Evolutionary conservation across 2,113 vertebrate genomes (phyloP), one percentile per base, ranked within the genome.

Genomic region (Nerophis ophidion): DNA sequence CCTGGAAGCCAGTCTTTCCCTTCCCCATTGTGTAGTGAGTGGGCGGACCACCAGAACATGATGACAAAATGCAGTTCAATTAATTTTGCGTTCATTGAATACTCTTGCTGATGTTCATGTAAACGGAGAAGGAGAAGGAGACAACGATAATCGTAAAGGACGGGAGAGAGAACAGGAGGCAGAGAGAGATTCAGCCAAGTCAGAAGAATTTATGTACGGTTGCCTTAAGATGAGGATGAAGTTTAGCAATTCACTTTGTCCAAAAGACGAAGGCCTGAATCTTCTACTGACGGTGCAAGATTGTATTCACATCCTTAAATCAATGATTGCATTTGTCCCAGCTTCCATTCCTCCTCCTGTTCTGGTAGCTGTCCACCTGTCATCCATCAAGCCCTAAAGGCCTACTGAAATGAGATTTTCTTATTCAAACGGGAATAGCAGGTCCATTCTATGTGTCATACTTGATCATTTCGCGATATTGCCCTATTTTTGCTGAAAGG

Each of bases 91-190:
- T 8, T 36, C 2, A 16, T 40, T n/a, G 52, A 68, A 72, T 68
- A 42, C 53, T 33, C 48, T 60, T n/a, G 8, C 34, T n/a, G 13
- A 8, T 54, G 52, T n/a, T 54, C 9, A 1, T 42, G 8, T 17
- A n/a, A n/a, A 13, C 56, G 73, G 66, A 34, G 76, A 69, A 70
- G 19, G 19, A 68, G 70, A 55, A 16, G 15, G 57, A 59, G 54
- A 74, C 67, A 65, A 76, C 57, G 2, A 78, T 77, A 75, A 81
- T 79, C 56, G 33, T 52, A 65, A 54, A 53, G 45, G 77, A 84
- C 70, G 61, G 70, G 65, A 57, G 50, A 63, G 72, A 77, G 62
- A 61, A 71, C 60, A 68, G 35, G 72, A 72, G 61, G 42, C 17
- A 50, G 48, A 55, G 52, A 48, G 34, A 70, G 61, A 71, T 58